phyloP scores from a whole-genome alignment of 2,888 invertebrate species.

The Lagria hirta region DNA sequence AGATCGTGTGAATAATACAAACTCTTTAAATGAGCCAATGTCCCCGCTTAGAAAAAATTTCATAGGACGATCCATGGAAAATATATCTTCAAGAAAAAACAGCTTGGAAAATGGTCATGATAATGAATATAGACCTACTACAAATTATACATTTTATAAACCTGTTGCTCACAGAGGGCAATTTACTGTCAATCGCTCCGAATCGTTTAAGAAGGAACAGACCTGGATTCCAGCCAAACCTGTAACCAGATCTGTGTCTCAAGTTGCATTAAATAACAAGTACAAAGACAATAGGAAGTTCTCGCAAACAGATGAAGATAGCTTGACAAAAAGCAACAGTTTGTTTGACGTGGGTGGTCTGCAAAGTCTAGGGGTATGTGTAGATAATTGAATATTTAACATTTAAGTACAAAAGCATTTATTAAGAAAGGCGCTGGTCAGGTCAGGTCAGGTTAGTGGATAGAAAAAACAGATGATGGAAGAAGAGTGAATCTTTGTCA shows the following conservation, averaged over 20 bases:
- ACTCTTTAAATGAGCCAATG: constrained; percentile 26
- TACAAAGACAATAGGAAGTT: constrained; percentile 33
- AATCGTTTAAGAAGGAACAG: constrained; percentile 47
- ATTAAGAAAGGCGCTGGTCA: too few species aligned
- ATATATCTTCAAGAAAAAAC: constrained; percentile 37
- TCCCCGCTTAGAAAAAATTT: constrained; percentile 18
- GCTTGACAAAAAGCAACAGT: constrained; percentile 49
- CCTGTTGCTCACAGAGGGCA: constrained; percentile 27
- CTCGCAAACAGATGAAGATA: constrained; percentile 23
- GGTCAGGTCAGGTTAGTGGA: too few species aligned
- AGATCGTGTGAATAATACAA: constrained; percentile 34
- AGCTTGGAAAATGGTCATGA: constrained; percentile 20
- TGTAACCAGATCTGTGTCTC: constrained; percentile 55
- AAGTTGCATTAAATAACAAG: constrained; percentile 51
- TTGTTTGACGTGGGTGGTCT: constrained; percentile 54
- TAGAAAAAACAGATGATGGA: too few species aligned
- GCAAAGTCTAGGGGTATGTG: constrained; percentile 55
- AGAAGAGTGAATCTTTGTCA: too few species aligned
- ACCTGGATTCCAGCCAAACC: constrained; percentile 46
- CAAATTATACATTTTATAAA: too few species aligned
- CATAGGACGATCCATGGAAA: constrained; percentile 43
- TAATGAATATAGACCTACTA: too few species aligned
- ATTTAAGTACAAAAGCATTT: too few species aligned
- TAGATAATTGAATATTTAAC: constrained; percentile 4
- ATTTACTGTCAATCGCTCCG: constrained; percentile 40